Evolutionary conservation across 2,113 vertebrate genomes (phyloP).

Genomic region (Pica pica): DNA sequence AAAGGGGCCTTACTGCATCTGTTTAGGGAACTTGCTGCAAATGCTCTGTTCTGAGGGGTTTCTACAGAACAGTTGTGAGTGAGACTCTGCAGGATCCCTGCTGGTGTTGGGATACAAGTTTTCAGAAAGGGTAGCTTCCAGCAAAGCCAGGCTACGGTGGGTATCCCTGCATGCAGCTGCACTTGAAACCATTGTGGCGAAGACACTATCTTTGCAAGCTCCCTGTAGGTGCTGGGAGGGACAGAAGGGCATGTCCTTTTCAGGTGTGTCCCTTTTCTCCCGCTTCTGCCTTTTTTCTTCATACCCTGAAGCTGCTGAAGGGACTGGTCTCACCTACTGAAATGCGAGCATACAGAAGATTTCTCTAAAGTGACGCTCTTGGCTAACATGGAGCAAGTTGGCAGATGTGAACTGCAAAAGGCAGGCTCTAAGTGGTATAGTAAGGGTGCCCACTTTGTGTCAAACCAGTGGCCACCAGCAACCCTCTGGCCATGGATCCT

Average conservation of each 20-base stretch:
- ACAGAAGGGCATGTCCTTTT: not conserved
- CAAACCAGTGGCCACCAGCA: not conserved
- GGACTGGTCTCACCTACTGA: not conserved
- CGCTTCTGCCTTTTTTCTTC: not conserved
- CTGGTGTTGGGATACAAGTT: not conserved
- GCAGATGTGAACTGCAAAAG: not conserved
- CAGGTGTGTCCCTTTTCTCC: not conserved
- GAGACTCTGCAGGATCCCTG: not conserved
- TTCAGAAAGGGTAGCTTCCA: not conserved
- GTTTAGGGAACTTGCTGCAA: not conserved
- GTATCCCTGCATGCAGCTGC: not conserved
- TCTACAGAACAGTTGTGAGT: not conserved
- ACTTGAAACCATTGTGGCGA: not conserved
- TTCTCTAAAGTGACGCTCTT: not conserved
- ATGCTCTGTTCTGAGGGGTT: not conserved
- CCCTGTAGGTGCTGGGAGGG: not conserved
- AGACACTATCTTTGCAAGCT: accelerated
- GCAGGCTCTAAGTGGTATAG: not conserved
- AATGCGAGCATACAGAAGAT: not conserved
- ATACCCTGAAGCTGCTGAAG: not conserved
- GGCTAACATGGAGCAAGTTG: not conserved
- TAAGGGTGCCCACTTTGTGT: not conserved
- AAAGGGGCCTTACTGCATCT: accelerated
- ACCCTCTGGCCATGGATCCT: not conserved
- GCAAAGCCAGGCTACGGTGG: not conserved